Base-by-base conservation (phyloP, 1,140 invertebrate genomes). In the Pogonus chalceus region DNA sequence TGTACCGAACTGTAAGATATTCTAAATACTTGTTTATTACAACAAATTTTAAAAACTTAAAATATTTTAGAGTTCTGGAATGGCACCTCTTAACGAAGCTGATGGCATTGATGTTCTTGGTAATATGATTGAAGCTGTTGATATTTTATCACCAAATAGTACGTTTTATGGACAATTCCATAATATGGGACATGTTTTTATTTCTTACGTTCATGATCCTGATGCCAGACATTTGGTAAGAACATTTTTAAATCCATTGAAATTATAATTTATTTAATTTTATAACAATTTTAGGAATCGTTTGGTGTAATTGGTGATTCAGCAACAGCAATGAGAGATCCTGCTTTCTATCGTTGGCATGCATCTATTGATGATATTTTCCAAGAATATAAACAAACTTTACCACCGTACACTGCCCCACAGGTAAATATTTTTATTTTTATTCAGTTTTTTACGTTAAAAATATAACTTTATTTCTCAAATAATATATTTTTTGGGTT, bases 321-420 rank as follows among this genome's bases (percentile, higher is more conserved):
- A 0, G 77, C 82, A 0, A 87, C 84, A 10, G 81, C 84, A 2
- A 85, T 88, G 85, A 76, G 89, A 12, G 90, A 92, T 69, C 89
- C 90, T 0, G 70, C 87, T 7, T 92, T 92, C 72, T 92, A 90
- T 68, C 80, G 85, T 64, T 90, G 83, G 84, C 90, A 92, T 60
- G 80, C 83, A 2, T 84, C 82, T 60, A 75, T 92, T 20, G 87
- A 92, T 61, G 79, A 88, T 50, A 72, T 92, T 2, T 91, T 92
- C 73, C 74, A 80, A 55, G 76, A 85, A 60, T 82, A 85, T 67
- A 92, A 92, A 69, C 76, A 74, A 22, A 82, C 80, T 2, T 67
- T 90, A 18, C 71, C 78, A 1, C 67, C 77, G 49, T 88, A 88
- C 58, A 77, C 69, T 0, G 60, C 64, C 12, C 71, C 79, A 55